Evolutionary conservation across 2,888 invertebrate species (phyloP).

Genomic region (Diaprepes abbreviatus): DNA sequence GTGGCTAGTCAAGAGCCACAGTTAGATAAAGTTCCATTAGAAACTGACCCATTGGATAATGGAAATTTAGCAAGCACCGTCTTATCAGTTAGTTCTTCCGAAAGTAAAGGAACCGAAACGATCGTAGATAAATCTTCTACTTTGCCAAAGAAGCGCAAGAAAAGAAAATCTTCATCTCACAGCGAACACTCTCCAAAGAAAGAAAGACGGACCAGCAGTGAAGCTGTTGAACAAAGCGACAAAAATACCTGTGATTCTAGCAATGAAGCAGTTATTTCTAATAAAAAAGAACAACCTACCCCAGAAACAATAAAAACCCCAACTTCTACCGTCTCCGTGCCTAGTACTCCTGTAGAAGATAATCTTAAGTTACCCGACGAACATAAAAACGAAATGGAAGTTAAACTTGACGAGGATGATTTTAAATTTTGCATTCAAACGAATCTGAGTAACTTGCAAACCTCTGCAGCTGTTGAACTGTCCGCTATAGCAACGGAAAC

Average conservation of each 20-base stretch:
- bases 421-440: slow-evolving; percentile 59
- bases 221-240: background rate
- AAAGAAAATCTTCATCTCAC: slow-evolving; percentile 9
- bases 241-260: background rate
- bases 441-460: slow-evolving; percentile 52
- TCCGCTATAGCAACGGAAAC: slow-evolving; percentile 52
- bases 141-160: slow-evolving; percentile 20
- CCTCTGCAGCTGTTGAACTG: slow-evolving; percentile 53
- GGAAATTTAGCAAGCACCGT: background rate
- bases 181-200: slow-evolving; percentile 4
- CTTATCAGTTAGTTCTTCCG: background rate
- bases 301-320: background rate
- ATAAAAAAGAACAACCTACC: slow-evolving; percentile 3
- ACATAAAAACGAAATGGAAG: slow-evolving; percentile 49
- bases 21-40: background rate
- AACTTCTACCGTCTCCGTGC: background rate
- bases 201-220: slow-evolving; percentile 4
- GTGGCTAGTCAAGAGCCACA: background rate
- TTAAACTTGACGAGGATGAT: slow-evolving; percentile 40
- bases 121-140: slow-evolving; percentile 15
- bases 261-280: slow-evolving; percentile 15
- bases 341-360: background rate
- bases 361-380: slow-evolving; percentile 25
- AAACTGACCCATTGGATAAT: background rate
- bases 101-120: background rate